phyloP scores from a whole-genome alignment of 2,113 vertebrate genomes.

The Platycercus adscitus region DNA sequence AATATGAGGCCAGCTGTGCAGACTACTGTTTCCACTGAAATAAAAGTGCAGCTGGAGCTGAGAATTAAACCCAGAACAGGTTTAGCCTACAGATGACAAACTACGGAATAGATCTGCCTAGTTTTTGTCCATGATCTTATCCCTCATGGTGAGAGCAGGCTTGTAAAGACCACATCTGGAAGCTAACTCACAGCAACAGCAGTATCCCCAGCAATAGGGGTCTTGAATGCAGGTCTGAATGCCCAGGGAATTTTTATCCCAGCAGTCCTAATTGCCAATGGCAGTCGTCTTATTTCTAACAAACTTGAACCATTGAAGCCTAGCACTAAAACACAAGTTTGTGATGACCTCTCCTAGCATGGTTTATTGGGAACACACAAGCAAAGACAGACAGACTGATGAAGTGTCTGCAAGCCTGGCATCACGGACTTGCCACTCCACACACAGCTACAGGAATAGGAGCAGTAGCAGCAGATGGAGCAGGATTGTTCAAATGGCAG shows the following conservation, averaged over 20 bases:
- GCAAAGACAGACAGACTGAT: neutral
- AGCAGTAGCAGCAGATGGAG: constrained; percentile 42
- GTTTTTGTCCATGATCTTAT: neutral
- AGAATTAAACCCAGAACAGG: neutral
- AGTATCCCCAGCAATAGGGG: neutral
- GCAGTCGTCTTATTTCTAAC: neutral
- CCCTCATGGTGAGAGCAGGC: neutral
- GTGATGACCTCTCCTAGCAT: neutral
- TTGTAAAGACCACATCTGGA: neutral
- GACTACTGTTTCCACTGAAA: neutral
- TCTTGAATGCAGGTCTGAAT: neutral
- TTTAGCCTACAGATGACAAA: neutral
- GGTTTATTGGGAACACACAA: neutral
- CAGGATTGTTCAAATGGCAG: constrained; percentile 1
- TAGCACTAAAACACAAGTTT: neutral
- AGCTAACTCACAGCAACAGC: neutral
- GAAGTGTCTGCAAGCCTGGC: neutral
- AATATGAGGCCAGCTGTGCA: neutral
- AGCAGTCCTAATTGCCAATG: neutral
- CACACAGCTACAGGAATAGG: neutral
- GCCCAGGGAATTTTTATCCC: neutral
- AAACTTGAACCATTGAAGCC: neutral
- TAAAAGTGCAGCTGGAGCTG: neutral
- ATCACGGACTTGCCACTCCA: neutral
- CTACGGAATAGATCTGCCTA: neutral